Base-by-base conservation (phyloP, 2,797 vertebrate species). In the Crenichthys baileyi region DNA sequence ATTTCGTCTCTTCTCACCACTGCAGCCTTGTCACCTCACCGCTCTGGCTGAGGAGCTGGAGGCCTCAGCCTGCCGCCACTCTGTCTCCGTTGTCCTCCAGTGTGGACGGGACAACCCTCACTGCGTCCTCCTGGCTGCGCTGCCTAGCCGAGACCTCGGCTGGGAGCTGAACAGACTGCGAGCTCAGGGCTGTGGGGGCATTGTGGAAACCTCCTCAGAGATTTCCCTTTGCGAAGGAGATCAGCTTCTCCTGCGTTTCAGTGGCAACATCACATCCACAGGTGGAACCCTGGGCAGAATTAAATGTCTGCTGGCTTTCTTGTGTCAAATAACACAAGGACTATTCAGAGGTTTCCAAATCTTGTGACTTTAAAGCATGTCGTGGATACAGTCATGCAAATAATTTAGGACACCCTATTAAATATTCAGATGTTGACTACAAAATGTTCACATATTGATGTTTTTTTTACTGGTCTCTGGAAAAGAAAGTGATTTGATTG, bases 151-250 rank as follows among this genome's bases (percentile, higher is more conserved):
- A 76, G 95, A 97, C 82, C 89, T 97, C 85, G 79, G 83, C 81
- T 93, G 94, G 83, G 92, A 95, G 44, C 73, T 97, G 79, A 87
- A 91, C 83, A 94, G 79, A 67, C 93, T 97, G 51, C 83, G 73
- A n/a, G 88, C 90, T 0, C 93, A 91, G 77, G 96, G 95, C 3
- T 96, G 95, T 85, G 77, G 72, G 48, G 93, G 94, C 3, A 94
- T 94, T 26, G 85, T 86, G 60, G 95, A 97, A 70, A 91, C 94
- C 41, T 96, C 95, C 0, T 70, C 92, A 0, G 95, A 95, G 76
- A 95, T 98, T 80, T 85, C 85, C 61, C 93, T 98, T 92, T 87
- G 76, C 77, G 96, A 98, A 80, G 96, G 97, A 83, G 96, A 98
- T 13, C 96, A 96, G 85, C 94, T 98, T 70, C 87, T 96, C 77